Conservation (phyloP, 2,888 invertebrate genomes). For the Chalcis sispes region DNA sequence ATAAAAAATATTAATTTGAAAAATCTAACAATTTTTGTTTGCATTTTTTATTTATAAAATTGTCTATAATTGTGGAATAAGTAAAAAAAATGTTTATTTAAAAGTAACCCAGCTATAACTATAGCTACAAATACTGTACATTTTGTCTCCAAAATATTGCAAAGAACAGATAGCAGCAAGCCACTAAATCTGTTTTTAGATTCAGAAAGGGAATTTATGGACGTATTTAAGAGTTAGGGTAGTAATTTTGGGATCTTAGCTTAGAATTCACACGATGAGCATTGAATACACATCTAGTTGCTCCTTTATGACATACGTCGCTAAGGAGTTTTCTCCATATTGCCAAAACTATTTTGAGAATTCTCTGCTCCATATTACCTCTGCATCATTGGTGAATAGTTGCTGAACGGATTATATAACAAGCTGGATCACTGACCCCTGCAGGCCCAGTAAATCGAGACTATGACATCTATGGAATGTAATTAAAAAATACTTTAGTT, state of each 20-base stretch:
- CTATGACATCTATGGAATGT: constrained; percentile 67
- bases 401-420: constrained; percentile 60
- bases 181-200: constrained; percentile 51
- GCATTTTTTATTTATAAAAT: too few species aligned
- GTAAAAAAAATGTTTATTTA: constrained; percentile 9
- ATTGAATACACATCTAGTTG: constrained; percentile 41
- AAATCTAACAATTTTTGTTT: not conserved
- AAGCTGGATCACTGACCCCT: constrained; percentile 58
- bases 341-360: constrained; percentile 72
- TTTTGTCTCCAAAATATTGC: constrained; percentile 32
- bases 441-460: constrained; percentile 57
- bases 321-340: constrained; percentile 51
- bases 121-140: not conserved
- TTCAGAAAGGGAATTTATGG: constrained; percentile 28
- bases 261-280: constrained; percentile 39
- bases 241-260: constrained; percentile 47
- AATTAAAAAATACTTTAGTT: constrained; percentile 62
- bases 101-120: not conserved
- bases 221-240: constrained; percentile 43
- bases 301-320: constrained; percentile 52
- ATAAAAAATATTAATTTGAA: not conserved
- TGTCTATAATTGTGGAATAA: not conserved
- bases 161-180: constrained; percentile 31
- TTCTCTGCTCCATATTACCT: constrained; percentile 69
- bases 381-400: constrained; percentile 64